phyloP scores from a whole-genome alignment of 2,797 vertebrate species.

The Numenius phaeopus region DNA sequence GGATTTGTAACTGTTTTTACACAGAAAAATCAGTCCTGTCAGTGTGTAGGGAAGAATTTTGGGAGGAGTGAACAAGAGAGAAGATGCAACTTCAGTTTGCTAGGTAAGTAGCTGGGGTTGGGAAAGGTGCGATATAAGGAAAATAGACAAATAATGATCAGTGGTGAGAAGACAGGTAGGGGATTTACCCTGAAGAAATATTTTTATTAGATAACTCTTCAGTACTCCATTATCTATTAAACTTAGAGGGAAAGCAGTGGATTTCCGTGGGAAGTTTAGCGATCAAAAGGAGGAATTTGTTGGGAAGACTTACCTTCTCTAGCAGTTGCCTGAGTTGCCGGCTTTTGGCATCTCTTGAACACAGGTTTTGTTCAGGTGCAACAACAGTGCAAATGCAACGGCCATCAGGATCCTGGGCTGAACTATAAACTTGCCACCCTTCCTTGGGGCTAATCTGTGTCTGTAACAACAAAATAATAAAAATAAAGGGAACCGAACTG shows the following conservation, averaged over 20 bases:
- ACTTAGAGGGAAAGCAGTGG: background rate
- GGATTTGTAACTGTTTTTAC: background rate
- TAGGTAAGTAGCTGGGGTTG: background rate
- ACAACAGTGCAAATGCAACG: conserved; percentile 98
- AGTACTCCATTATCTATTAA: background rate
- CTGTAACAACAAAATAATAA: conserved; percentile 77
- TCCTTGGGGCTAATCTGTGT: conserved; percentile 94
- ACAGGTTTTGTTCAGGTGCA: conserved; percentile 96
- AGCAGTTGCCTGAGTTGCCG: conserved; percentile 94
- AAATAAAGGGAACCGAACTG: background rate
- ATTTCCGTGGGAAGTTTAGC: background rate
- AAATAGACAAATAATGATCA: background rate
- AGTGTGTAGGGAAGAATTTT: background rate
- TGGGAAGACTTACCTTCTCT: conserved; percentile 88
- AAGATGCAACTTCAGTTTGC: background rate
- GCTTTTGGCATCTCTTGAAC: conserved; percentile 97
- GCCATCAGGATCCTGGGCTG: conserved; percentile 95
- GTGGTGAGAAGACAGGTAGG: background rate
- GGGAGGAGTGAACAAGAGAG: background rate
- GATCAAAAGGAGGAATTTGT: background rate
- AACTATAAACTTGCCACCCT: conserved; percentile 99
- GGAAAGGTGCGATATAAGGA: background rate
- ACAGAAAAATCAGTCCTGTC: background rate
- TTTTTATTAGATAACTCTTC: background rate
- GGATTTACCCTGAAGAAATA: background rate